Evolutionary conservation across 2,888 invertebrate genomes (phyloP).

Genomic region (Alcis repandata): DNA sequence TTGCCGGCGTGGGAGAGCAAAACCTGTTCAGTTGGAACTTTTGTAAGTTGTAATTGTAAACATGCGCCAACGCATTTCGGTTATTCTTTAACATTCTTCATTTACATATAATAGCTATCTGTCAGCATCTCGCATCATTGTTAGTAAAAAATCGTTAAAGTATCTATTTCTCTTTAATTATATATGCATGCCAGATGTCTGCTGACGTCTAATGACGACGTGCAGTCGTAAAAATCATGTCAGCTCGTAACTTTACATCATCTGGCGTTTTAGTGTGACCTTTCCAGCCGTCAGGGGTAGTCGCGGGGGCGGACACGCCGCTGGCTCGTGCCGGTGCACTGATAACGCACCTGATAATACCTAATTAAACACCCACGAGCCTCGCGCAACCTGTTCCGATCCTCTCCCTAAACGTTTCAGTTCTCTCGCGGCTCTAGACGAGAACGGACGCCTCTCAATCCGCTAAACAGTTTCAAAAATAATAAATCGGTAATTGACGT

Average conservation of each 20-base stretch:
- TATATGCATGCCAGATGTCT: conserved; percentile 20
- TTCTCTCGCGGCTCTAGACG: conserved; percentile 32
- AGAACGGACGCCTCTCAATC: conserved; percentile 35
- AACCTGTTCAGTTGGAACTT: conserved; percentile 24
- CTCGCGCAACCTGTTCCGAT: conserved; percentile 35
- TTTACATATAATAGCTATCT: background rate
- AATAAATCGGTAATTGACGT: conserved; percentile 8
- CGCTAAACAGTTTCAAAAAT: conserved; percentile 5
- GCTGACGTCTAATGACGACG: conserved; percentile 20
- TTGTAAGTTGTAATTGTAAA: conserved; percentile 23
- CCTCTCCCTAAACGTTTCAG: conserved; percentile 36
- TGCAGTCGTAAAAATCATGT: conserved; percentile 1
- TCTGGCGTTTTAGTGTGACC: conserved; percentile 19
- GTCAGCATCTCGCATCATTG: conserved; percentile 2
- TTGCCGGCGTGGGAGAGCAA: conserved; percentile 29
- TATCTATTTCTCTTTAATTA: conserved; percentile 7
- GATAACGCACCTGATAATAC: conserved; percentile 49
- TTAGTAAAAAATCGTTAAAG: background rate
- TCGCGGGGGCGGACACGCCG: conserved; percentile 35
- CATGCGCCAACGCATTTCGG: conserved; percentile 20
- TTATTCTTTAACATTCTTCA: background rate
- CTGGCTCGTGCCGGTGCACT: conserved; percentile 43
- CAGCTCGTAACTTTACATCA: conserved; percentile 8
- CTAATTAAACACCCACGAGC: conserved; percentile 46
- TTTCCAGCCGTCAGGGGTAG: conserved; percentile 10